Base-by-base conservation (phyloP, 1,140 invertebrate genomes). In the Zaprionus capensis region DNA sequence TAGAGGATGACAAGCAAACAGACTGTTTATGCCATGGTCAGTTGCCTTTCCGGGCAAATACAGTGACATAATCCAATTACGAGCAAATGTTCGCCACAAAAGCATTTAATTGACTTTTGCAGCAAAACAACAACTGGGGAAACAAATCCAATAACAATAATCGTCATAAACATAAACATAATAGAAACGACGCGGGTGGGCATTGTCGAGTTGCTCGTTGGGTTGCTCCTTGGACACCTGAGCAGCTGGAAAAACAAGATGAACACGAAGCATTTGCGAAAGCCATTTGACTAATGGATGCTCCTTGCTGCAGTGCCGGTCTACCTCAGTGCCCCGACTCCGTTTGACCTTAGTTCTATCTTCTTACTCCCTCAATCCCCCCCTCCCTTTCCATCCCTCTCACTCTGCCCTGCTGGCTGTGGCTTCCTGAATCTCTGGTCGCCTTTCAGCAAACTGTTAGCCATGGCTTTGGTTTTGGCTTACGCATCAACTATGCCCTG, bases 271-370 rank as follows among this genome's bases (percentile, higher is more conserved):
- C 74, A 76, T 64, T 66, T 58, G 76, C 75, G 80, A 82, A 82
- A 83, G 71, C 84, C 84, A 87, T 87, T 87, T 88, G 84, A 87
- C 84, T 87, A 87, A 87, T 87, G 84, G 84, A 81, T 78, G 80
- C 74, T 84, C 71, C 62, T 69, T 34, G 41, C 31, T 38, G 41
- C 59, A 51, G 51, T 74, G 38, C n/a, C 20, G 36, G 55, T 28
- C 22, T 14, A 28, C 22, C 38, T 24, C 36, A 7, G 14, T 28
- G 20, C 28, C 22, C 41, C 36, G 17, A 5, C 31, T 34, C 56
- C 31, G 24, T 58, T 58, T 34, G 56, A 34, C 31, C 31, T 58
- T 31, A 31, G n/a, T 15, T 17, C 56, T 36, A 28, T 34, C n/a
- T 17, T 4, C 26, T 3, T 24, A 7, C 26, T 56, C 2, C 5